Evolutionary conservation across 2,888 invertebrate genomes (phyloP).

Genomic region (Netelia inedita): DNA sequence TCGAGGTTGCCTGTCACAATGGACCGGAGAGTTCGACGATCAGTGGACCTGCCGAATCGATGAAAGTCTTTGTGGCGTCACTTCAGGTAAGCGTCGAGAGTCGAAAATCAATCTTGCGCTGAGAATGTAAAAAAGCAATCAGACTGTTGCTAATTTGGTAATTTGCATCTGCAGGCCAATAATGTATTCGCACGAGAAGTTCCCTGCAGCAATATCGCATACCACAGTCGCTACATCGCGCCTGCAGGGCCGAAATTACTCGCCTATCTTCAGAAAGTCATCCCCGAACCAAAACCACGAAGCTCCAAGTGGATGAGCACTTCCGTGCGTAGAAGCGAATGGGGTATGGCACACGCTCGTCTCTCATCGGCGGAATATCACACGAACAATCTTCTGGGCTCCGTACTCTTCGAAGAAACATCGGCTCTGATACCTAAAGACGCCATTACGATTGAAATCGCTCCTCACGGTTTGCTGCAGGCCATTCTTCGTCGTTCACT

Average conservation of each 20-base stretch:
- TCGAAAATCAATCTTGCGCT: conserved; percentile 64
- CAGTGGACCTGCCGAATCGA: conserved; percentile 92
- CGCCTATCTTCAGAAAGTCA: conserved; percentile 88
- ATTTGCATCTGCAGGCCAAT: conserved; percentile 85
- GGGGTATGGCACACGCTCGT: conserved; percentile 89
- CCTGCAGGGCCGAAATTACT: conserved; percentile 90
- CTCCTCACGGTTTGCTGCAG: conserved; percentile 95
- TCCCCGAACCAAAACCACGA: conserved; percentile 89
- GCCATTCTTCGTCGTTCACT: conserved; percentile 94
- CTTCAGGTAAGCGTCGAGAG: conserved; percentile 82
- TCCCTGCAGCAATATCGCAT: conserved; percentile 94
- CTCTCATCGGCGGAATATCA: conserved; percentile 95
- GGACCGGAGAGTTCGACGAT: conserved; percentile 95
- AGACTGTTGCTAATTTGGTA: background rate
- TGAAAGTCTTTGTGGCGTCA: conserved; percentile 89
- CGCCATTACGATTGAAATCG: conserved; percentile 95
- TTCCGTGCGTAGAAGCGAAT: conserved; percentile 90
- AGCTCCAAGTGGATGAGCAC: conserved; percentile 94
- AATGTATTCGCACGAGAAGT: conserved; percentile 94
- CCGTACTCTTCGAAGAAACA: conserved; percentile 92
- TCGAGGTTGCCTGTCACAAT: conserved; percentile 96
- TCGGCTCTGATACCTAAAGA: conserved; percentile 92
- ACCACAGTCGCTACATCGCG: conserved; percentile 94
- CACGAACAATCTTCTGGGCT: conserved; percentile 92
- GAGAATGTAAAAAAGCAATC: background rate